These are phyloP conservation scores for Heptranchias perlo DNA, from an alignment of 2,113 vertebrate species.

Conservation along the genomic window DNA sequence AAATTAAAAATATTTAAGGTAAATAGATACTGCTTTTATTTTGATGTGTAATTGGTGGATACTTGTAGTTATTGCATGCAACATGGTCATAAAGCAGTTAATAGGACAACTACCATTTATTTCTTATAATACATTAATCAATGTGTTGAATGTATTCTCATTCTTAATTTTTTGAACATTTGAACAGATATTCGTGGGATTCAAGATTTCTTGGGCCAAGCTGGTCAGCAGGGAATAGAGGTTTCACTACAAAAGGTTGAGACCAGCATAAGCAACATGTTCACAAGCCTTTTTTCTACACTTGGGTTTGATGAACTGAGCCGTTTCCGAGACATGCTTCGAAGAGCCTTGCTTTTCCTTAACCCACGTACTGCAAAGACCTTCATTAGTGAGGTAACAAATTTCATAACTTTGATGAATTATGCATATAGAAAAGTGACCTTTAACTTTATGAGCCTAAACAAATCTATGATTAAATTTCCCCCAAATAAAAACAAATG, in stretches of 20 bases:
- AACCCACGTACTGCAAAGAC: slow-evolving; percentile 35
- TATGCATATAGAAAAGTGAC: not conserved
- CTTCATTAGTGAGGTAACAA: slow-evolving; percentile 34
- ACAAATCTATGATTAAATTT: not conserved
- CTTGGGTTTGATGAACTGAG: slow-evolving; percentile 32
- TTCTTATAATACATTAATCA: not conserved
- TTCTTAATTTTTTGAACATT: not conserved
- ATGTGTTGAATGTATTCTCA: not conserved
- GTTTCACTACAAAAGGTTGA: slow-evolving; percentile 34
- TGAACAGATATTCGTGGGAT: slow-evolving; percentile 35
- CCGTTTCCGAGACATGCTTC: slow-evolving; percentile 37
- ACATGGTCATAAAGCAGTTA: not conserved
- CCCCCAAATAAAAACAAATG: not conserved
- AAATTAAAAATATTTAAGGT: not conserved
- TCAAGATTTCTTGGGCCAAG: slow-evolving; percentile 30
- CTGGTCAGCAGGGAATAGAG: slow-evolving; percentile 27
- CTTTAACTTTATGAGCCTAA: not conserved
- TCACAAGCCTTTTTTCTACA: slow-evolving; percentile 13
- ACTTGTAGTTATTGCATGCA: not conserved
- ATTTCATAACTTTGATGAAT: not conserved
- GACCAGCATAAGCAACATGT: slow-evolving; percentile 25
- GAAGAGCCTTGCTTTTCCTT: slow-evolving; percentile 29
- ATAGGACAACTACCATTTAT: not conserved
- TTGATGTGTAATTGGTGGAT: not conserved
- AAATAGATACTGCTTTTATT: not conserved